Evolutionary conservation across 1,140 invertebrate genomes (phyloP), one percentile per base, ranked within the genome.

Genomic region (Leptinotarsa undecemlineata): DNA sequence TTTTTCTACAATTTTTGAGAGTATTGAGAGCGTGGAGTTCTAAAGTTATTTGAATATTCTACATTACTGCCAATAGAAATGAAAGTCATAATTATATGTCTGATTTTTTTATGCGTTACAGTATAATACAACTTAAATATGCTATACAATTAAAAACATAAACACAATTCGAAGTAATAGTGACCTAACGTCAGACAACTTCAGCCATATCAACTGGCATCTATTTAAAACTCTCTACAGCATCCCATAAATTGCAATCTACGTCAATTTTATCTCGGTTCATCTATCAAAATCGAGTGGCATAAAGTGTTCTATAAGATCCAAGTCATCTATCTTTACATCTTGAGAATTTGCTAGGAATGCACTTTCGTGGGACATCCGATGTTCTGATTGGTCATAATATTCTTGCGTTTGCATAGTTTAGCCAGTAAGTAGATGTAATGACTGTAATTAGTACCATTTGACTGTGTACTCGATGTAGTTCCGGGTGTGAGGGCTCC

Each of bases 201-300:
- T 57, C 51, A 57, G 51, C 51, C 51, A 57, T 57, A 57, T 57
- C 51, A 19, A 57, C 51, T 57, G 91, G 90, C 76, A 92, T 84
- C 93, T 93, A 95, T 79, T 93, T 92, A 3, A 92, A 94, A 77
- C 90, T 90, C 83, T 95, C 93, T 42, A 95, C 79, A n/a, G 90
- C 91, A 85, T 94, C 93, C 90, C 93, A 95, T 1, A 95, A 84
- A 74, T 90, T 91, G 64, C 90, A 88, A 81, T 94, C 92, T 57
- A 91, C 88, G 74, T 94, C 91, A 48, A 92, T 88, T 51, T 90
- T 87, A 74, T 95, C 93, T 75, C 90, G 87, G 82, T 95, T 95
- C 74, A 92, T 82, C 81, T 91, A 19, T 95, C 93, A 6, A 92
- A 83, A 80, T 95, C 93, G 26, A 94, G 82, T 33, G 89, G 86